Base-by-base conservation (phyloP, 2,113 vertebrate genomes). In the Pseudopipra pipra region DNA sequence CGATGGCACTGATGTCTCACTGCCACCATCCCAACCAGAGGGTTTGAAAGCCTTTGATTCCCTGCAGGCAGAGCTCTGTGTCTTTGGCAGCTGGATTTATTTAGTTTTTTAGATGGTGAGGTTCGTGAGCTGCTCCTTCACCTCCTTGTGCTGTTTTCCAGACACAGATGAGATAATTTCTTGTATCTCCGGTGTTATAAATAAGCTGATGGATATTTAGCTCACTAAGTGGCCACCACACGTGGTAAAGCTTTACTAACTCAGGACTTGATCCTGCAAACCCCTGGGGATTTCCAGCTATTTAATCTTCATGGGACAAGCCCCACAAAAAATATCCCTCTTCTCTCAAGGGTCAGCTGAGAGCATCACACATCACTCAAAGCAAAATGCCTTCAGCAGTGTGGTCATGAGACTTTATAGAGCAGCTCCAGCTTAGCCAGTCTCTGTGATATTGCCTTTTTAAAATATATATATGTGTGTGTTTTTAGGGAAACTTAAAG, bases 351-450 rank as follows among this genome's bases (percentile, higher is more conserved):
- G n/a, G 25, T 49, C 66, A 49, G 6, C 72, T 33, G 43, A 43
- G 31, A 54, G 58, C 78, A 14, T 55, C 0, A 0, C 54, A 2
- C 37, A 6, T 14, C 24, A 2, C 54, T 35, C 4, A 6, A 10
- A 43, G 5, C 39, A 30, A 44, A 20, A 20, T 10, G 1, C 75
- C 39, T 44, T 22, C 52, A 20, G 52, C 1, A 39, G 12, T 9
- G 7, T 6, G 2, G 21, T 7, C 4, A 3, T 3, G 46, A 58
- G 49, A 37, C n/a, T 17, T 37, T 7, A 0, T 6, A 13, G 76
- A 13, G 76, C 49, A 83, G 28, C 47, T 62, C 31, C 56, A 43
- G 61, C 52, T 66, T 51, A 24, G 24, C 11, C 8, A 20, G 14
- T 7, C 46, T 55, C 65, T 75, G 14, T 33, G 15, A 61, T 16